Percentiles rank a stretch among this genome's conserved stretches.
These are phyloP conservation scores for Gopherus flavomarginatus DNA, from an alignment of 2,113 vertebrate species.

Conservation along the genomic window DNA sequence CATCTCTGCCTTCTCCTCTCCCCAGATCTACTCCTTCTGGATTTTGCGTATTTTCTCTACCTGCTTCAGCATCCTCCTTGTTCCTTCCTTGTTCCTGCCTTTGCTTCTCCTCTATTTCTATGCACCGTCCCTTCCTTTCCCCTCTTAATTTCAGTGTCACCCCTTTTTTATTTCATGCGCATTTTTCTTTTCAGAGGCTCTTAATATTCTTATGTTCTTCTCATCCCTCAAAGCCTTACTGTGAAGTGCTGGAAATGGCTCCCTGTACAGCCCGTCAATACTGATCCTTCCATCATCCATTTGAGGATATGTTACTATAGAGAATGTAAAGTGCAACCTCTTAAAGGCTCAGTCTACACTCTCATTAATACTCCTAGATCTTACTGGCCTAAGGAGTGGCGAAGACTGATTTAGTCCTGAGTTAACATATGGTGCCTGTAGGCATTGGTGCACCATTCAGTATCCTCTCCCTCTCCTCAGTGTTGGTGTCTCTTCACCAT, in stretches of 20 bases:
- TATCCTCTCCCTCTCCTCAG: not conserved
- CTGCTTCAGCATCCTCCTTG: not conserved
- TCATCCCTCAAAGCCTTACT: not conserved
- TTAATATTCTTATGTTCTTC: not conserved
- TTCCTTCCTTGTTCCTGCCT: not conserved
- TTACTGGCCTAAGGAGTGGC: not conserved
- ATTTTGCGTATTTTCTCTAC: not conserved
- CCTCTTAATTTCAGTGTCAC: not conserved
- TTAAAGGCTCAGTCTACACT: not conserved
- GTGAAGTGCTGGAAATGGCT: not conserved
- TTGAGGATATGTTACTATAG: not conserved
- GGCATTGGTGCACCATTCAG: not conserved
- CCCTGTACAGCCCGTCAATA: not conserved
- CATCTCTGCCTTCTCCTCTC: not conserved
- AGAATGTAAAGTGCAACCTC: not conserved
- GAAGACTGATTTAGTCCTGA: not conserved
- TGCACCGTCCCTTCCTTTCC: not conserved
- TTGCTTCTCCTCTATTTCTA: not conserved
- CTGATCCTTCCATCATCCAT: not conserved
- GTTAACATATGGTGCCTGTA: not conserved
- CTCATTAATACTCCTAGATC: not conserved
- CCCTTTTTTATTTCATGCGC: not conserved
- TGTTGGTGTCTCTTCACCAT: not conserved
- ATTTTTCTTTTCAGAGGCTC: not conserved
- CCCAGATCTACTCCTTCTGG: not conserved